Percentiles rank a stretch among this genome's conserved stretches.
Conservation (phyloP, 2,888 invertebrate species). For the Scaptomyza flava region DNA sequence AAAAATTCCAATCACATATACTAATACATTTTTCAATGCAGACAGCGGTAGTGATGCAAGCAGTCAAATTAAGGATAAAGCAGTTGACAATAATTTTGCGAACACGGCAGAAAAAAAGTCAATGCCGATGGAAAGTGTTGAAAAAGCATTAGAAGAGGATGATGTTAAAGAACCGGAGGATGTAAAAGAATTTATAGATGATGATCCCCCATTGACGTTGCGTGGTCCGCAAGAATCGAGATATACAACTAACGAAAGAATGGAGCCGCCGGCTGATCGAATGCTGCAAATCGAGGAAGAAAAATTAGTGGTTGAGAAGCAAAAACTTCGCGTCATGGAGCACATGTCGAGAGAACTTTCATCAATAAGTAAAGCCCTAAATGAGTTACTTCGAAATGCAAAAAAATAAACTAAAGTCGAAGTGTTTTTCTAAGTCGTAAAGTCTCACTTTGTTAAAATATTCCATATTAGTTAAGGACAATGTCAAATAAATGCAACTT, state of each 20-base stretch:
- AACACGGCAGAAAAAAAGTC: background rate
- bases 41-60: conserved; percentile 28
- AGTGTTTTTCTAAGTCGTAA: background rate
- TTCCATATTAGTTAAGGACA: background rate
- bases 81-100: background rate
- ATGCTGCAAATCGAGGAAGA: conserved; percentile 56
- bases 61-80: background rate
- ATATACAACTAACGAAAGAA: background rate
- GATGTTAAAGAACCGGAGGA: background rate
- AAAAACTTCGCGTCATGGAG: conserved; percentile 57
- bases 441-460: background rate
- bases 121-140: background rate
- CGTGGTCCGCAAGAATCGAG: background rate
- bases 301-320: conserved; percentile 52
- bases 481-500: background rate
- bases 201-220: background rate
- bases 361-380: conserved; percentile 39
- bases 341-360: conserved; percentile 46
- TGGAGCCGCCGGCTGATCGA: background rate
- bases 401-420: conserved; percentile 2
- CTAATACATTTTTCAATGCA: conserved; percentile 18
- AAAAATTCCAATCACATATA: conserved; percentile 7
- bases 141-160: background rate
- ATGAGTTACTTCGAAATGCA: conserved; percentile 38
- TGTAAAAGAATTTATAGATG: background rate